A percentile compares a stretch with the other conserved stretches of the same genome.
Evolutionary conservation across 2,797 vertebrate species (phyloP).

Genomic region (Spinibarbus caldwelli): DNA sequence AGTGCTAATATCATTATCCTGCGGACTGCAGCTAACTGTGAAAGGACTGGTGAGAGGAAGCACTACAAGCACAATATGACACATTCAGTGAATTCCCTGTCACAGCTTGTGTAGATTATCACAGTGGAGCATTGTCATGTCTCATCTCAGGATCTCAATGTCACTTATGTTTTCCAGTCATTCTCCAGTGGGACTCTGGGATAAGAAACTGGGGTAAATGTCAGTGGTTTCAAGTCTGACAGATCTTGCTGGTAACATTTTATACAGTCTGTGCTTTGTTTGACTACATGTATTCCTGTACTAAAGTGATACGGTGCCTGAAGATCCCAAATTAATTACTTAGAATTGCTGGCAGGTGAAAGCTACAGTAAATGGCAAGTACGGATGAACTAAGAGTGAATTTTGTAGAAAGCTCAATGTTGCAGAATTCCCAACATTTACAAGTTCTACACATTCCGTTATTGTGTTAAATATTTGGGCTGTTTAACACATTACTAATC

Average conservation of each 20-base stretch:
- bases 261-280: background rate
- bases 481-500: background rate
- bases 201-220: background rate
- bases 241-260: background rate
- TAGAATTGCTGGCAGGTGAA: background rate
- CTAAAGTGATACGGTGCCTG: background rate
- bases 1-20: slow-evolving; percentile 56
- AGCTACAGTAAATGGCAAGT: background rate
- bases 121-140: slow-evolving; percentile 19
- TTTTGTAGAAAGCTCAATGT: background rate
- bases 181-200: slow-evolving; percentile 48
- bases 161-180: slow-evolving; percentile 42
- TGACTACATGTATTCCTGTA: slow-evolving; percentile 17
- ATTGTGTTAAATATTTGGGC: background rate
- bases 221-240: background rate
- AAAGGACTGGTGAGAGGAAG: slow-evolving; percentile 14
- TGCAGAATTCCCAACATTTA: background rate
- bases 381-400: background rate
- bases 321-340: background rate
- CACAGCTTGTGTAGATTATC: slow-evolving; percentile 55
- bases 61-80: slow-evolving; percentile 32
- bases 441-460: background rate
- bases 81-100: slow-evolving; percentile 47
- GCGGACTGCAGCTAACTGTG: slow-evolving; percentile 10
- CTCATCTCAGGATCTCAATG: slow-evolving; percentile 40